These are phyloP conservation scores for Scartelaos histophorus DNA, from an alignment of 2,113 vertebrate genomes.

Conservation along the genomic window DNA sequence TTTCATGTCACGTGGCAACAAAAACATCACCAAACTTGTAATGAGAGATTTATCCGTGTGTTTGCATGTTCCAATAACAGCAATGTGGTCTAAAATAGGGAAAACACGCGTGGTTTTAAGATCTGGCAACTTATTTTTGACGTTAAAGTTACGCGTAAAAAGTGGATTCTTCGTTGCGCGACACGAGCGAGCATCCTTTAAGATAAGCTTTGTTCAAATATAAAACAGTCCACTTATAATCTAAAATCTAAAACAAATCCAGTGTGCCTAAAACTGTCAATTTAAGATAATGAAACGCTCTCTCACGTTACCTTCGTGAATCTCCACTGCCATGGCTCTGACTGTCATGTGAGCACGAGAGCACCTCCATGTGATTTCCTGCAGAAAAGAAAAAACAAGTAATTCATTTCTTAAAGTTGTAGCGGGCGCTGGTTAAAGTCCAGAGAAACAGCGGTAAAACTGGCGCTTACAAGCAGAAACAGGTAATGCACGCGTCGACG, in stretches of 20 bases:
- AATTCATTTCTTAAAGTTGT: slow-evolving; percentile 75
- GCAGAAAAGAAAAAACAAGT: slow-evolving; percentile 61
- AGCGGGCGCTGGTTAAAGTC: slow-evolving; percentile 63
- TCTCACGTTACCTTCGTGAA: slow-evolving; percentile 77
- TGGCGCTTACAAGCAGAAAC: neutral
- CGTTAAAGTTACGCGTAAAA: slow-evolving; percentile 31
- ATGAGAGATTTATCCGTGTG: neutral
- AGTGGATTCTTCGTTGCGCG: neutral
- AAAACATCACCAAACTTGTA: slow-evolving; percentile 17
- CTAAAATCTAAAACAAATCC: too few species aligned
- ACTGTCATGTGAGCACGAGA: slow-evolving; percentile 78
- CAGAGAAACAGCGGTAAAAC: neutral
- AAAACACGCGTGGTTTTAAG: neutral
- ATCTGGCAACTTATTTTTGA: slow-evolving; percentile 22
- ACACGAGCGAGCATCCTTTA: neutral
- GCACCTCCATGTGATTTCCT: slow-evolving; percentile 84
- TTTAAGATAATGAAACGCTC: slow-evolving; percentile 8
- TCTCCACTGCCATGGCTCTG: slow-evolving; percentile 77
- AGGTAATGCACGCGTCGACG: neutral
- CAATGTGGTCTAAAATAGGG: neutral
- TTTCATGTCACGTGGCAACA: slow-evolving; percentile 35
- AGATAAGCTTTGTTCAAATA: neutral
- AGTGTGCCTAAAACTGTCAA: neutral
- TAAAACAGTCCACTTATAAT: neutral
- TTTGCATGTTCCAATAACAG: neutral